Base-by-base conservation (phyloP, 2,888 invertebrate genomes). In the Zaprionus lineosus region DNA sequence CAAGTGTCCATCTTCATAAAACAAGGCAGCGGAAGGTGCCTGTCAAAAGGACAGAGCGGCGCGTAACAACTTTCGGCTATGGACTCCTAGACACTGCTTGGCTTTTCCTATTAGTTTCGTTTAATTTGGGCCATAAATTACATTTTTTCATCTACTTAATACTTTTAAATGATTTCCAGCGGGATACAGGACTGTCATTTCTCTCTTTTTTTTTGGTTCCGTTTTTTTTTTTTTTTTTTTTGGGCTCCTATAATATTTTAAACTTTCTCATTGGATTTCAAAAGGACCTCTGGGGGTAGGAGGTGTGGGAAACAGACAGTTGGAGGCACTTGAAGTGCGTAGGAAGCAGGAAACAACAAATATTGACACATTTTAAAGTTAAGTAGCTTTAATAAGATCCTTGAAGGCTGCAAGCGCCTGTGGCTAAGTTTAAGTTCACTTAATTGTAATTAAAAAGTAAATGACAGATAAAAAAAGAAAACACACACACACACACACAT, bases 1-100 rank as follows among this genome's bases (percentile, higher is more conserved):
- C 78, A 79, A 79, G 78, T 79, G 86, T 85, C 85, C 85, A 85
- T 79, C 78, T 79, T 85, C 86, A 79, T 79, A 75, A 83, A 85
- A 83, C 68, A 79, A 85, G 85, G 53, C 79, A 66, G 39, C 82
- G 86, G 81, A 79, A 85, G 78, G 76, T 79, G 86, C 57, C 72
- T 79, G 78, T 79, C 78, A 79, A 83, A 78, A 79, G 79, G 79
- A 78, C 83, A 78, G 52, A 41, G 46, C 40, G 41, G 29, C 50
- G 50, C 36, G 18, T 43, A 64, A 65, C 37, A 39, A 39, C 37
- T 16, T n/a, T n/a, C n/a, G n/a, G n/a, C n/a, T n/a, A n/a, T n/a
- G 18, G 26, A 16, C 31, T 26, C 18, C 16, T n/a, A 16, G 33
- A 26, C 15, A 7, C 51, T 48, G 26, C 56, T 67, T 67, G 81